Conservation (phyloP, 2,113 vertebrate species). For the Cheilinus undulatus region DNA sequence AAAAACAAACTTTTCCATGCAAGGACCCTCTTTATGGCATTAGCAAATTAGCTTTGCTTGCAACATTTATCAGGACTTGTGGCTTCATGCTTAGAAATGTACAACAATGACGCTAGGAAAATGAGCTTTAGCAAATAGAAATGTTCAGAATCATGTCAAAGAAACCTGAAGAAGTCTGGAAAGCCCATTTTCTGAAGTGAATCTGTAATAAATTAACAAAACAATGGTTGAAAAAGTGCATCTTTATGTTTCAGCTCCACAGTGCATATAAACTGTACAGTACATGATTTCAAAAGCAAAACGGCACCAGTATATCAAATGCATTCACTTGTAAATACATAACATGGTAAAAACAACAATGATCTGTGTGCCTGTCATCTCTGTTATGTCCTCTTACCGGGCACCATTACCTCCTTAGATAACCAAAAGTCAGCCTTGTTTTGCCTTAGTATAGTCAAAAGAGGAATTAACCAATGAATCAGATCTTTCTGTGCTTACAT, state of each 20-base stretch:
- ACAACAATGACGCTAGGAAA: not conserved
- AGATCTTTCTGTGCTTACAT: too few relatives aligned
- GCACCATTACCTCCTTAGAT: not conserved
- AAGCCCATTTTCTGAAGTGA: not conserved
- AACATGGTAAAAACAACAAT: too few relatives aligned
- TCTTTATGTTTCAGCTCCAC: constrained; percentile 38
- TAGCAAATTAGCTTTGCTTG: too few relatives aligned
- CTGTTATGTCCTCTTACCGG: not conserved
- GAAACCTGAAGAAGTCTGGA: not conserved
- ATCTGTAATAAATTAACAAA: constrained; percentile 40
- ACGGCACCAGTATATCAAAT: not conserved
- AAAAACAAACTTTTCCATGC: too few relatives aligned
- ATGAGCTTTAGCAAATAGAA: not conserved
- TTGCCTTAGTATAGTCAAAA: too few relatives aligned
- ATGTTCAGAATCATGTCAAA: not conserved
- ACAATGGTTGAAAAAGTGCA: constrained; percentile 1
- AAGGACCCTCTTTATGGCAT: too few relatives aligned
- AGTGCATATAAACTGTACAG: not conserved
- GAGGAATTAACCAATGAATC: too few relatives aligned
- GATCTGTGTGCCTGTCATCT: not conserved
- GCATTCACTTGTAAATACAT: constrained; percentile 19
- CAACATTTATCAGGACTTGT: not conserved
- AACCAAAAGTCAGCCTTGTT: not conserved
- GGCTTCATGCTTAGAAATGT: constrained; percentile 2
- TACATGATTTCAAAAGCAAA: constrained; percentile 25